Evolutionary conservation across 2,797 vertebrate genomes (phyloP).

Genomic region (Sphaeramia orbicularis): DNA sequence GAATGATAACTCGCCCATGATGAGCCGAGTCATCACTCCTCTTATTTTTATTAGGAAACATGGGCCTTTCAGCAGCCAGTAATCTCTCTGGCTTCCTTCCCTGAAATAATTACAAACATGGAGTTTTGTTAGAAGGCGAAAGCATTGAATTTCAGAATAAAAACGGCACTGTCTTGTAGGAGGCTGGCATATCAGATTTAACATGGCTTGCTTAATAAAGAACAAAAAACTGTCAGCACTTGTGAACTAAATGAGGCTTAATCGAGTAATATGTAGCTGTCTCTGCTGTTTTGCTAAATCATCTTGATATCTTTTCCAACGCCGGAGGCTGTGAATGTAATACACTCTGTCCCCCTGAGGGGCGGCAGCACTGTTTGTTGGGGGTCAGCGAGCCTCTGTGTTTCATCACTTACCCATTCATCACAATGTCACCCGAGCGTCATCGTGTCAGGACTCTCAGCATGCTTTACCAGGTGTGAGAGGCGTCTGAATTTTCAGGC

Average conservation of each 20-base stretch:
- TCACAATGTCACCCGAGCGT: constrained; percentile 74
- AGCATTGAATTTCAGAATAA: constrained; percentile 50
- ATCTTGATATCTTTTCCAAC: constrained; percentile 71
- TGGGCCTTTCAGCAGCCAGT: constrained; percentile 59
- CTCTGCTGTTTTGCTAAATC: constrained; percentile 62
- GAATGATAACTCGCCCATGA: constrained; percentile 66
- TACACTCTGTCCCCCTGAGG: constrained; percentile 68
- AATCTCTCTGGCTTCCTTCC: constrained; percentile 70
- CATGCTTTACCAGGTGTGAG: constrained; percentile 79
- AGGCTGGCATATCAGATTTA: constrained; percentile 49
- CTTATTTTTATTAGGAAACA: constrained; percentile 78
- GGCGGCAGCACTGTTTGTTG: constrained; percentile 56
- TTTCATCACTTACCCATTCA: constrained; percentile 83
- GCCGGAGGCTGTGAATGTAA: constrained; percentile 71
- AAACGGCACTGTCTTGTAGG: constrained; percentile 36
- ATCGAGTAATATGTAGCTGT: constrained; percentile 57
- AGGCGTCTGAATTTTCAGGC: constrained; percentile 53
- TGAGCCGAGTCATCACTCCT: constrained; percentile 77
- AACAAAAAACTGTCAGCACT: constrained; percentile 67
- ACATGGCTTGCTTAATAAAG: constrained; percentile 45
- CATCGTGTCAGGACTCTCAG: constrained; percentile 69
- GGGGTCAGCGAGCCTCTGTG: constrained; percentile 74
- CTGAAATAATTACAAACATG: constrained; percentile 55
- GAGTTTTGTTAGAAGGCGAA: constrained; percentile 31
- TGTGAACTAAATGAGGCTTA: constrained; percentile 57